A percentile compares a stretch with the other conserved stretches of the same genome.
Conservation (phyloP, 2,113 vertebrate species). For the Alces alces region DNA sequence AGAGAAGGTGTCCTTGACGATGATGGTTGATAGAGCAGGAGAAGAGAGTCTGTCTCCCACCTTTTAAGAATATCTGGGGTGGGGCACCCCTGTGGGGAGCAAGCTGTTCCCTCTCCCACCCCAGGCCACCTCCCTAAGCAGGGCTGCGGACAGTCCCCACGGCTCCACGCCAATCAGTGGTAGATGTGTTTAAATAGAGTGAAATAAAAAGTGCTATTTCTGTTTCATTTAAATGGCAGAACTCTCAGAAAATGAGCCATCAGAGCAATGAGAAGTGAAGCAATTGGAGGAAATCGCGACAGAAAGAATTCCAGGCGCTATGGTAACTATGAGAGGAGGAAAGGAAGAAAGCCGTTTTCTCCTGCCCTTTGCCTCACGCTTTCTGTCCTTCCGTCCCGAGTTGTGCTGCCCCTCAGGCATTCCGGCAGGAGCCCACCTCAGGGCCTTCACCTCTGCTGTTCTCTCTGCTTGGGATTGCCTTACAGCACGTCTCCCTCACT, state of each 20-base stretch:
- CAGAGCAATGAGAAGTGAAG: background rate
- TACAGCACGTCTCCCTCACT: background rate
- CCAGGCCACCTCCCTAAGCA: background rate
- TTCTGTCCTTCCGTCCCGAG: background rate
- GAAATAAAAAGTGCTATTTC: background rate
- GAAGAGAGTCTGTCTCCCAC: background rate
- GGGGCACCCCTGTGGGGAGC: background rate
- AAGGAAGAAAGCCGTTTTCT: background rate
- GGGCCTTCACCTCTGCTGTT: background rate
- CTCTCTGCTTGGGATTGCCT: background rate
- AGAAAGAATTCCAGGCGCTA: background rate
- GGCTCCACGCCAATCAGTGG: background rate
- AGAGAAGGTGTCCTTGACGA: background rate
- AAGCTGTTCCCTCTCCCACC: background rate
- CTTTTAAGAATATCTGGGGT: background rate
- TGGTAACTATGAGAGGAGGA: background rate
- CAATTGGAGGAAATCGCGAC: background rate
- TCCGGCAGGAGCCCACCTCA: background rate
- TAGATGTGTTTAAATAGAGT: background rate
- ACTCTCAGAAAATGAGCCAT: constrained; percentile 11
- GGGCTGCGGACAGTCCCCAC: background rate
- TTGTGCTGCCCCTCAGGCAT: background rate
- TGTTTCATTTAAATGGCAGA: background rate
- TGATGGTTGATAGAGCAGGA: background rate
- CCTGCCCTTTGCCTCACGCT: background rate